Evolutionary conservation across 2,113 vertebrate species (phyloP).

Genomic region (Numida meleagris): DNA sequence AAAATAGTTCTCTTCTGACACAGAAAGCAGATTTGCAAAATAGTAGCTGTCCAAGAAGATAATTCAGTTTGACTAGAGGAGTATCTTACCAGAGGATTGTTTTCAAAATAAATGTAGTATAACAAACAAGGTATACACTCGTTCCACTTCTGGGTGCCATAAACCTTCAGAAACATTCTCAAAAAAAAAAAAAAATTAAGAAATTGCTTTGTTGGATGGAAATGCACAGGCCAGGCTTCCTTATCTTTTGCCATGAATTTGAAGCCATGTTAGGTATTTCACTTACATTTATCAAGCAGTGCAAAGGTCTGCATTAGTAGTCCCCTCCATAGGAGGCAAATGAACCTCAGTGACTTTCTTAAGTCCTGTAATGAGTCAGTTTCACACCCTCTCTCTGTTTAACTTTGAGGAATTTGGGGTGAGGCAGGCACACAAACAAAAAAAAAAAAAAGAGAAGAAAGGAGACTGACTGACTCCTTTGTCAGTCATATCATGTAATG

Average conservation of each 20-base stretch:
- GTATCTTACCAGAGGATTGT: background rate
- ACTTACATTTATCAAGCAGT: background rate
- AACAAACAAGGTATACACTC: background rate
- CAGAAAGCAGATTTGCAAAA: background rate
- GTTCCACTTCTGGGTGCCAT: background rate
- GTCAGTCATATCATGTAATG: background rate
- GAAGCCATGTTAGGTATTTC: background rate
- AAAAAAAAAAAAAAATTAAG: background rate
- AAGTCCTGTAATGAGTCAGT: background rate
- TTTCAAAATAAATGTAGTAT: background rate
- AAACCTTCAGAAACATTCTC: background rate
- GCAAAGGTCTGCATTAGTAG: background rate
- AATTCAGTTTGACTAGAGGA: background rate
- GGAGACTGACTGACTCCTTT: background rate
- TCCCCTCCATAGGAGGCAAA: background rate
- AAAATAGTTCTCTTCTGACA: background rate
- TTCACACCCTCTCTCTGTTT: background rate
- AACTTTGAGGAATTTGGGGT: constrained; percentile 41
- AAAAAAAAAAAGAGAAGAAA: background rate
- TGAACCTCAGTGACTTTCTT: background rate
- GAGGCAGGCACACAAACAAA: background rate
- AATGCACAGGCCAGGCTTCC: fast-evolving
- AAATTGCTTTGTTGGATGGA: background rate
- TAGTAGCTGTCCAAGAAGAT: background rate
- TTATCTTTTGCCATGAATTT: background rate